Percentiles rank a stretch among this genome's conserved stretches.
Conservation (phyloP, 2,113 vertebrate genomes). For the Myocastor coypus region DNA sequence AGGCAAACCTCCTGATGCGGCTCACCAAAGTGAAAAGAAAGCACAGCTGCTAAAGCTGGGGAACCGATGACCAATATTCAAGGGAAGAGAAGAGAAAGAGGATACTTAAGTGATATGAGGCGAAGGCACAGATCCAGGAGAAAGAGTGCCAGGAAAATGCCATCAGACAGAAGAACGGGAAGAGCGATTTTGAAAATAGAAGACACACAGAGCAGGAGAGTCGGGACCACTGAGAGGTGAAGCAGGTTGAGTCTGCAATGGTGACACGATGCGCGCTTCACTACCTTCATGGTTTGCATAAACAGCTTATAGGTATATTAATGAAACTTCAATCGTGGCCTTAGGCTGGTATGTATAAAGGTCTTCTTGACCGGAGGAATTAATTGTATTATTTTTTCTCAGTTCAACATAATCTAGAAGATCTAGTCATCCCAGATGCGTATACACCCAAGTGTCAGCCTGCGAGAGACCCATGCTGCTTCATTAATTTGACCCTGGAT, state of each 20-base stretch:
- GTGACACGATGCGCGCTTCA: neutral
- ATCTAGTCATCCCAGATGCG: neutral
- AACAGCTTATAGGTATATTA: neutral
- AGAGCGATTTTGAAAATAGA: neutral
- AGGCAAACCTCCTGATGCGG: neutral
- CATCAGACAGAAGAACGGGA: neutral
- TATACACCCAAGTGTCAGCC: neutral
- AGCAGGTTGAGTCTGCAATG: neutral
- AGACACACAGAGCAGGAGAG: neutral
- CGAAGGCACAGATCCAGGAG: neutral
- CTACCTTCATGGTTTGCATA: neutral
- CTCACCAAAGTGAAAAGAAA: neutral
- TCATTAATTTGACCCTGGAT: neutral
- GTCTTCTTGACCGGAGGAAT: slow-evolving; percentile 7
- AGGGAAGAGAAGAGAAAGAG: neutral
- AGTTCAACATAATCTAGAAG: neutral
- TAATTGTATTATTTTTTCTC: neutral
- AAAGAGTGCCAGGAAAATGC: neutral
- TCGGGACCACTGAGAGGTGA: neutral
- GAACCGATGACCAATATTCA: neutral
- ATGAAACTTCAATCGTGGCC: neutral
- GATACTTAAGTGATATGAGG: neutral
- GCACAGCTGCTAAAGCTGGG: neutral
- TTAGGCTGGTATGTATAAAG: slow-evolving; percentile 1
- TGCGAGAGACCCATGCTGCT: neutral